Percentiles rank a stretch among this genome's conserved stretches.
phyloP scores from a whole-genome alignment of 2,797 vertebrate genomes.

The Acanthurus leucopareius region DNA sequence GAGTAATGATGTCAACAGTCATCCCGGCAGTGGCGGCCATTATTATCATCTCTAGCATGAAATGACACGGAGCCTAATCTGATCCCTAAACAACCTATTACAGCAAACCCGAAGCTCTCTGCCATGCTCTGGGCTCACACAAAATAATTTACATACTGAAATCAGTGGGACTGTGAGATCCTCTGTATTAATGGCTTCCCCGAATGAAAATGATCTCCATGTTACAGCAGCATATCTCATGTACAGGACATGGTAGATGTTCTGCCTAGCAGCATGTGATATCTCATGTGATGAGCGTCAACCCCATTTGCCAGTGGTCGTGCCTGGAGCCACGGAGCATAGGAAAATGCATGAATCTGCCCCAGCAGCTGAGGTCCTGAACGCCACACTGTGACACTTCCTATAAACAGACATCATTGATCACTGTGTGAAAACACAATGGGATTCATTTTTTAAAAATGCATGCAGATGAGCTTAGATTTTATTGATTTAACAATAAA shows the following conservation, averaged over 20 bases:
- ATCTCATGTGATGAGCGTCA: constrained; percentile 80
- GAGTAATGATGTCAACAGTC: constrained; percentile 89
- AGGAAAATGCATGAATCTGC: constrained; percentile 66
- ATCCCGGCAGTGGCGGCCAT: constrained; percentile 79
- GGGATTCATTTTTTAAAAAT: constrained; percentile 14
- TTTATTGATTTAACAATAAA: constrained; percentile 18
- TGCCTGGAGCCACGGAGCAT: constrained; percentile 64
- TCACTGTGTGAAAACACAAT: constrained; percentile 52
- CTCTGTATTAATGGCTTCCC: constrained; percentile 71
- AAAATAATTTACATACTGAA: constrained; percentile 71
- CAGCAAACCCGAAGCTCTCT: constrained; percentile 36
- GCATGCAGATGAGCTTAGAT: constrained; percentile 5
- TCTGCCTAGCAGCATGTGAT: constrained; percentile 80
- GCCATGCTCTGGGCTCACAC: constrained; percentile 50
- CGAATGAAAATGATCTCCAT: constrained; percentile 69
- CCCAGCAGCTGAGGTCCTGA: constrained; percentile 57
- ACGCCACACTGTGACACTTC: constrained; percentile 51
- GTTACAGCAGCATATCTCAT: constrained; percentile 62
- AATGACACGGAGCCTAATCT: constrained; percentile 80
- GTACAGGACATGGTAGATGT: constrained; percentile 74
- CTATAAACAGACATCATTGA: constrained; percentile 45
- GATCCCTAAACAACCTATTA: constrained; percentile 79
- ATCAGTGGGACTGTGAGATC: constrained; percentile 67
- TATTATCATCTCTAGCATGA: constrained; percentile 83
- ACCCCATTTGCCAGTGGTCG: constrained; percentile 64